Evolutionary conservation across 2,888 invertebrate species (phyloP), one percentile per base, ranked within the genome.

Genomic region (Yponomeuta malinellus): DNA sequence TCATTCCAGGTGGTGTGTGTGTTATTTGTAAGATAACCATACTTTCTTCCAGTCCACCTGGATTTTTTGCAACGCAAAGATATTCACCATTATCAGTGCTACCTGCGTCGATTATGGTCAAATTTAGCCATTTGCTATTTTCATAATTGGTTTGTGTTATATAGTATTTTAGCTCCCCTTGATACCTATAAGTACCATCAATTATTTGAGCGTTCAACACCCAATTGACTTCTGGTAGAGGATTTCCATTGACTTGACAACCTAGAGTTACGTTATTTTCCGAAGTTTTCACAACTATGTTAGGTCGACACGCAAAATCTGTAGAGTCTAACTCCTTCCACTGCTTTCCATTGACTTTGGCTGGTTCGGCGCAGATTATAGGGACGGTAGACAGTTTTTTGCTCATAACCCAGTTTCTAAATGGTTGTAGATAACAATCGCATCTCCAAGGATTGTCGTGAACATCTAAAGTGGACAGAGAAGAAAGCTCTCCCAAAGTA

Each of bases 401-500:
- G 72, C 94, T 93, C 10, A 96, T 93, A 15, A 95, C 94, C 94
- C 95, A 97, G 79, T 96, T 95, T 68, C 97, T 94, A 75, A 98
- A 96, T 29, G 94, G 93, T 79, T 96, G 95, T 71, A 98, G 88
- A 74, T 95, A 94, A 79, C 98, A 98, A 80, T 98, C 97, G 81
- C 98, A 98, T 73, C 95, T 94, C 98, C 98, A 98, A 0, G 96
- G 96, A 82, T 98, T 98, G 73, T 95, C 95, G 74, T 95, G 94
- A 1, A 98, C 91, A 71, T 95, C 95, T 66, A 98, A 89, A 78
- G 95, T 96, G 43, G 94, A 94, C 71, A 98, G 85, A 74, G 94
- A 95, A 2, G 93, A 92, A 71, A 97, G 86, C 52, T 93, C 93
- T 71, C 93, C 92, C 72, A 97, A 93, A 8, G 95, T 94, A 73